Evolutionary conservation across 2,113 vertebrate genomes (phyloP).

Genomic region (Carassius gibelio): DNA sequence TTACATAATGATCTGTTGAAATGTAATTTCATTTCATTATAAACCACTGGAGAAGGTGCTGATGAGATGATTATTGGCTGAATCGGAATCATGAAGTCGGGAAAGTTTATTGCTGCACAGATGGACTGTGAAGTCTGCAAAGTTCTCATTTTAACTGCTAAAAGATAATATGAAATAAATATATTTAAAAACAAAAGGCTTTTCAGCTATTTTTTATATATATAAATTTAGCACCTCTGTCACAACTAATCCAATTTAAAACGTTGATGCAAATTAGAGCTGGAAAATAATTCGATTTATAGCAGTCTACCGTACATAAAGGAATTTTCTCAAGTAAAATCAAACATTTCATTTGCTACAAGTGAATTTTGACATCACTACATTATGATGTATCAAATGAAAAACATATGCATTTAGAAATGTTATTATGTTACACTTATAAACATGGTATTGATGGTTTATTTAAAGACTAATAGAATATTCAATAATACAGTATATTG

Average conservation of each 20-base stretch:
- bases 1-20: slow-evolving; percentile 53
- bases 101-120: slow-evolving; percentile 4
- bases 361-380: too few species aligned
- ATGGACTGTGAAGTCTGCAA: slow-evolving; percentile 18
- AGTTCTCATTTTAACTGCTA: neutral
- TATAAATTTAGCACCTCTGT: neutral
- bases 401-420: too few species aligned
- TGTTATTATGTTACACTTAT: too few species aligned
- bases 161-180: neutral
- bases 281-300: neutral
- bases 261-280: neutral
- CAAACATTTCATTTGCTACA: too few species aligned
- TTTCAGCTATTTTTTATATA: neutral
- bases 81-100: slow-evolving; percentile 40
- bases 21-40: slow-evolving; percentile 51
- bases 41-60: slow-evolving; percentile 31
- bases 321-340: too few species aligned
- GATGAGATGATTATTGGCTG: slow-evolving; percentile 47
- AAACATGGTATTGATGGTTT: too few species aligned
- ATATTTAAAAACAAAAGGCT: neutral
- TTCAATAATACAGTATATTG: too few species aligned
- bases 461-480: too few species aligned
- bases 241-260: neutral
- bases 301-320: too few species aligned
- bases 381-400: too few species aligned